These are phyloP conservation scores for Luffia ferchaultella DNA, from an alignment of 2,888 invertebrate species.

Conservation along the genomic window DNA sequence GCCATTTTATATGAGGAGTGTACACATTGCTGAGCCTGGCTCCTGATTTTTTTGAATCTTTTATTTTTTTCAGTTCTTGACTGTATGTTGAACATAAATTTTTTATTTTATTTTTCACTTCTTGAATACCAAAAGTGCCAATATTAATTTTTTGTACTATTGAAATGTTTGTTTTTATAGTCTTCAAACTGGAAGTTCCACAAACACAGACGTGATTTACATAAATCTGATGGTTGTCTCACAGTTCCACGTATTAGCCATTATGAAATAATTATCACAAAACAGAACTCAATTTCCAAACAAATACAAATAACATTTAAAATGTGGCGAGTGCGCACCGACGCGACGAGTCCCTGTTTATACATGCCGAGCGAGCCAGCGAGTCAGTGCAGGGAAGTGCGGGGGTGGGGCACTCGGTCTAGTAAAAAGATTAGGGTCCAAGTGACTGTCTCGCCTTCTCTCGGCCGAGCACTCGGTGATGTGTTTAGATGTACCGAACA, in stretches of 20 bases:
- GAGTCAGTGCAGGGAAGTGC: too few species aligned
- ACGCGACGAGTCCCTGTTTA: constrained; percentile 11
- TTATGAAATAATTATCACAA: too few species aligned
- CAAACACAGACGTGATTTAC: constrained; percentile 8
- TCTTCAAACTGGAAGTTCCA: constrained; percentile 10
- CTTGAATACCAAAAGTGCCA: constrained; percentile 3
- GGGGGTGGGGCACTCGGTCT: too few species aligned
- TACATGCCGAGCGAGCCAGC: constrained; percentile 11
- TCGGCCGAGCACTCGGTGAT: too few species aligned
- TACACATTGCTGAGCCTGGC: constrained; percentile 13
- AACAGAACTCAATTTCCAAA: too few species aligned
- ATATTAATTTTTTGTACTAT: constrained; percentile 13
- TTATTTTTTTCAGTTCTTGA: constrained; percentile 11
- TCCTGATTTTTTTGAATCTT: constrained; percentile 13
- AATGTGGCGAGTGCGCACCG: too few species aligned
- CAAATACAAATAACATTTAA: too few species aligned
- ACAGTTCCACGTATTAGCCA: constrained; percentile 12
- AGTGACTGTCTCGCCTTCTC: too few species aligned
- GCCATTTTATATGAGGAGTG: constrained; percentile 14
- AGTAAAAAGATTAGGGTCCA: too few species aligned
- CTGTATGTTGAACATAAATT: constrained; percentile 13
- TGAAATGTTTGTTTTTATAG: constrained; percentile 13
- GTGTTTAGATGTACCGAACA: too few species aligned
- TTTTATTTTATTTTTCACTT: constrained; percentile 10
- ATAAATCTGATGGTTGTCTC: constrained; percentile 3